These are phyloP conservation scores for Lithophane socia DNA, from an alignment of 2,888 invertebrate genomes.

Conservation along the genomic window DNA sequence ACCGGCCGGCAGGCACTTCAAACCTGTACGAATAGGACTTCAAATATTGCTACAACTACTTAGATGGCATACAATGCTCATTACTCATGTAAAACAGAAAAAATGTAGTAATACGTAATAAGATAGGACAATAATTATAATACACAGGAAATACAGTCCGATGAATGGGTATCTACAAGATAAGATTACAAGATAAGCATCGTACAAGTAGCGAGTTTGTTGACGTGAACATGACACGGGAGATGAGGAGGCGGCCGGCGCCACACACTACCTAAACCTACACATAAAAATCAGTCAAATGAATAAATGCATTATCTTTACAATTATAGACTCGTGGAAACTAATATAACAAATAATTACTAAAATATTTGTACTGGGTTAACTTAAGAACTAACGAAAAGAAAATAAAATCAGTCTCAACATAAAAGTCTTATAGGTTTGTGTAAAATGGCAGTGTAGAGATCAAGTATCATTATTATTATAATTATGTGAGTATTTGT, in stretches of 20 bases:
- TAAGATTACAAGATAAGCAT: background rate
- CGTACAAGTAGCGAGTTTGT: background rate
- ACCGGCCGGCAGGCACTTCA: conserved; percentile 39
- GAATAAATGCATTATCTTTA: conserved; percentile 44
- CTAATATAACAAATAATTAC: conserved; percentile 61
- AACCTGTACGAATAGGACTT: conserved; percentile 2
- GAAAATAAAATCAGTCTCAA: conserved; percentile 83
- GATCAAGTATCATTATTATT: conserved; percentile 43
- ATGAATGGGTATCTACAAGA: background rate
- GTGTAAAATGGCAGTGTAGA: conserved; percentile 60
- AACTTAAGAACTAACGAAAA: conserved; percentile 71
- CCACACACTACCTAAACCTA: conserved; percentile 59
- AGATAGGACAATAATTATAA: background rate
- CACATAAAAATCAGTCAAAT: conserved; percentile 70
- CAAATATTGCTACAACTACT: background rate
- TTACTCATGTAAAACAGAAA: background rate
- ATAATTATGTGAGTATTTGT: conserved; percentile 60
- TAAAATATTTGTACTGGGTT: conserved; percentile 81
- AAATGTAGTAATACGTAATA: background rate
- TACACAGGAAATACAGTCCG: background rate
- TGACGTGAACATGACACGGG: background rate
- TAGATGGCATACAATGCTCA: background rate
- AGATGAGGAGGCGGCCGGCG: conserved; percentile 19
- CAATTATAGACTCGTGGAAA: conserved; percentile 57
- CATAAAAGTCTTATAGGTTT: conserved; percentile 57